A percentile compares a stretch with the other conserved stretches of the same genome.
Evolutionary conservation across 1,140 invertebrate species (phyloP).

Genomic region (Micrasema longulum): DNA sequence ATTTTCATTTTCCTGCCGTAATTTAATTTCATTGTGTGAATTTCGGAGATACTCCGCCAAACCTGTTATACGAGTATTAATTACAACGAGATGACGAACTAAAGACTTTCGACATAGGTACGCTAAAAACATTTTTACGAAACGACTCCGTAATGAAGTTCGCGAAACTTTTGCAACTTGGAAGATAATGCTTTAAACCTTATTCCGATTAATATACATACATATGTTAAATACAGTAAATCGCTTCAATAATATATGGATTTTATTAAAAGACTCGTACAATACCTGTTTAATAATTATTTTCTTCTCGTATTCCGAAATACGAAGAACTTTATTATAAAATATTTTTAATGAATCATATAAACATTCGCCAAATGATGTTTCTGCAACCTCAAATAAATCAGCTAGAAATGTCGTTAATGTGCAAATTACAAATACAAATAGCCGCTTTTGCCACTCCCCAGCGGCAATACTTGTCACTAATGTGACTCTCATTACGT

Average conservation of each 20-base stretch:
- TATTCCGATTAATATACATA: too few species aligned
- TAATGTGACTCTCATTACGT: conserved; percentile 34
- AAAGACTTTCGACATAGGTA: neutral
- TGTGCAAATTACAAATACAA: conserved; percentile 29
- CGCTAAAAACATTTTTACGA: conserved; percentile 4
- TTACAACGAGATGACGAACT: conserved; percentile 38
- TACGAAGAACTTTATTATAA: too few species aligned
- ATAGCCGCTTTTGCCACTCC: conserved; percentile 15
- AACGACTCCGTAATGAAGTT: neutral
- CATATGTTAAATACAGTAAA: too few species aligned
- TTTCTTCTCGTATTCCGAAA: too few species aligned
- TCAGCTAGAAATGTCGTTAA: conserved; percentile 8
- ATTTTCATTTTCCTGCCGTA: conserved; percentile 33
- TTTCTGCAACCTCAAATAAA: neutral
- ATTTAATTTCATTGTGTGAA: conserved; percentile 48
- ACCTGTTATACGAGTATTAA: conserved; percentile 48
- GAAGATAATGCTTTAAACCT: neutral
- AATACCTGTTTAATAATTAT: too few species aligned
- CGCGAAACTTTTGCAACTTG: neutral
- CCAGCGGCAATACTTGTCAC: conserved; percentile 18
- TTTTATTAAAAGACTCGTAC: too few species aligned
- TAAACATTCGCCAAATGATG: neutral
- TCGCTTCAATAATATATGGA: too few species aligned
- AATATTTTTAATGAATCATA: too few species aligned
- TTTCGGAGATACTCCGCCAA: conserved; percentile 36